Conservation (phyloP, 2,113 vertebrate species). For the Rhadina sibilatrix region DNA sequence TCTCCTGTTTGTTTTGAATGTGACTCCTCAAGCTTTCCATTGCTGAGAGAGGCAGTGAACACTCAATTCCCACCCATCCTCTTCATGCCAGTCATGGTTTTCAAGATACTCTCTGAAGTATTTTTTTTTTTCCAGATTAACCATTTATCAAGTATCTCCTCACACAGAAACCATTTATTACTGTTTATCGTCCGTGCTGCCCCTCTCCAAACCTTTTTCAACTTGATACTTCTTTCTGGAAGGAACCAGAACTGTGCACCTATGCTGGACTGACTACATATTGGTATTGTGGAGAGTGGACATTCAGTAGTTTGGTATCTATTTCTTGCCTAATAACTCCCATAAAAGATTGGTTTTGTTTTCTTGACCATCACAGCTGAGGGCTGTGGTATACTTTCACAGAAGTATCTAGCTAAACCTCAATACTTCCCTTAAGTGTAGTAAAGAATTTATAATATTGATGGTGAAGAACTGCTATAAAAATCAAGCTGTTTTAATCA, state of each 20-base stretch:
- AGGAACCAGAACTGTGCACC: neutral
- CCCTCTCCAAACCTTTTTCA: neutral
- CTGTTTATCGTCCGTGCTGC: neutral
- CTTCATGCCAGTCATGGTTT: neutral
- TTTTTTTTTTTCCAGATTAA: neutral
- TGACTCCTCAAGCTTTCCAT: neutral
- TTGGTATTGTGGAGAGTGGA: rapidly evolving
- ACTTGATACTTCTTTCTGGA: neutral
- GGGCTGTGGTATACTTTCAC: neutral
- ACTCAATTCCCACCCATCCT: neutral
- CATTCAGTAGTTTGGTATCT: neutral
- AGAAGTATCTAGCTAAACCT: neutral
- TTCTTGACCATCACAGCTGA: neutral
- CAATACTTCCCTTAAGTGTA: neutral
- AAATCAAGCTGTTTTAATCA: neutral
- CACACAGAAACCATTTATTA: neutral
- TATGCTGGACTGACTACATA: neutral
- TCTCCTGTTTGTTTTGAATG: neutral
- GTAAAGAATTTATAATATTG: neutral
- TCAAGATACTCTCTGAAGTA: neutral
- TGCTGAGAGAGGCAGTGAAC: neutral
- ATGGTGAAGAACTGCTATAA: neutral
- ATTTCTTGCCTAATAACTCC: neutral
- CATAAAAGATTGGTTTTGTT: neutral
- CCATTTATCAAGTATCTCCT: neutral